Percentiles rank a stretch among this genome's conserved stretches.
Evolutionary conservation across 2,888 invertebrate genomes (phyloP).

Genomic region (Allygus modestus): DNA sequence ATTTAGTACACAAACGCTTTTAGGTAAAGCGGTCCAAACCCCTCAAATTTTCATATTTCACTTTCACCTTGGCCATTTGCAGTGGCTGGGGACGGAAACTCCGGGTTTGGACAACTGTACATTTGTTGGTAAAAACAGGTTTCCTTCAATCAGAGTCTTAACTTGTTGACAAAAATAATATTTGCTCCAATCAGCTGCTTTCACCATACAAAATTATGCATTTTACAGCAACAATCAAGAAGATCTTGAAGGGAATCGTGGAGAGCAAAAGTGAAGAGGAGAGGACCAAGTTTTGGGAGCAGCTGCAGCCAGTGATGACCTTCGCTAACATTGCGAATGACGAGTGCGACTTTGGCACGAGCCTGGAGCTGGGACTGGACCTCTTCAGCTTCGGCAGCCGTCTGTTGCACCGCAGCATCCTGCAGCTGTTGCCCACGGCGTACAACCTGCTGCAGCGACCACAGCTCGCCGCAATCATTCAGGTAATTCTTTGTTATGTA

Average conservation of each 20-base stretch:
- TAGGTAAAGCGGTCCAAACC: no score
- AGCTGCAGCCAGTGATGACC: constrained; percentile 89
- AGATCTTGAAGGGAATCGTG: constrained; percentile 82
- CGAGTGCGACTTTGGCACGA: constrained; percentile 96
- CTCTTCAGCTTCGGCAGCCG: constrained; percentile 87
- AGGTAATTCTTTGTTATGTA: constrained; percentile 74
- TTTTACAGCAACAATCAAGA: constrained; percentile 81
- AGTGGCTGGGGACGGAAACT: no score
- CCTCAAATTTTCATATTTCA: no score
- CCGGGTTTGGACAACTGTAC: no score
- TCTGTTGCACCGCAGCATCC: constrained; percentile 82
- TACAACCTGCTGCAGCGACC: constrained; percentile 86
- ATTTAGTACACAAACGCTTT: no score
- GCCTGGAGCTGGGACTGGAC: constrained; percentile 92
- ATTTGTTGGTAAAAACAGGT: no score
- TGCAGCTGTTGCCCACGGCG: constrained; percentile 83
- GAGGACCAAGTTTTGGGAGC: constrained; percentile 80
- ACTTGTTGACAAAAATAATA: no score
- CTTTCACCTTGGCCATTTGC: no score
- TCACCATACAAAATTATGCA: no score
- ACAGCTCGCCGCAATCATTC: constrained; percentile 84
- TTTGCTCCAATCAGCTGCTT: no score
- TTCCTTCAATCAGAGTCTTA: no score
- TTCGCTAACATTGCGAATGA: constrained; percentile 94
- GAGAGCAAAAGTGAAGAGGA: constrained; percentile 79